These are phyloP conservation scores for Reticulitermes lucifugus DNA, from an alignment of 2,888 invertebrate species.

Conservation along the genomic window DNA sequence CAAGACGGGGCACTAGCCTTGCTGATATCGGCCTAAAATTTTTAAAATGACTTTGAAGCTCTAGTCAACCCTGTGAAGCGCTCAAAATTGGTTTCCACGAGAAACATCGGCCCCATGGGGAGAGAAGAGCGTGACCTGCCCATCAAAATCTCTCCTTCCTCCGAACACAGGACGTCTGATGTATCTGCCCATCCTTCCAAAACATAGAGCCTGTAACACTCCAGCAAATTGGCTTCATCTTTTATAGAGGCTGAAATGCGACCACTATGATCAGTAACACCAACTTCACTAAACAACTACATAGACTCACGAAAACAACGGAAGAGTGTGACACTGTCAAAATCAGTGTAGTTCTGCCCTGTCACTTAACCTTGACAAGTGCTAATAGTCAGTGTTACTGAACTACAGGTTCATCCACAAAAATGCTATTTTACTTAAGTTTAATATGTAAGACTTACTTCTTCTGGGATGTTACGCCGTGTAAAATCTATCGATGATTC, in stretches of 20 bases:
- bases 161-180: not conserved
- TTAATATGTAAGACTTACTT: no score
- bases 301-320: not conserved
- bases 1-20: not conserved
- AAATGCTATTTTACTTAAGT: no score
- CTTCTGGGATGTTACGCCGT: no score
- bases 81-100: not conserved
- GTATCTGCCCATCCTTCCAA: constrained; percentile 7
- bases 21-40: not conserved
- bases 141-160: constrained; percentile 22
- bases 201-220: not conserved
- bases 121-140: not conserved
- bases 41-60: constrained; percentile 9
- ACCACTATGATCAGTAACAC: not conserved
- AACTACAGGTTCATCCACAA: no score
- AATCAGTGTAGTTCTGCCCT: no score
- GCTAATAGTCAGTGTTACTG: no score
- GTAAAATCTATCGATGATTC: no score
- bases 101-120: not conserved
- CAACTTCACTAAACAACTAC: not conserved
- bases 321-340: not conserved
- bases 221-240: constrained; percentile 22
- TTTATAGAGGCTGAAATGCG: not conserved
- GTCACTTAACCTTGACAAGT: no score
- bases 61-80: not conserved